Base-by-base conservation (phyloP, 1,140 invertebrate genomes). In the Cydia amplana region DNA sequence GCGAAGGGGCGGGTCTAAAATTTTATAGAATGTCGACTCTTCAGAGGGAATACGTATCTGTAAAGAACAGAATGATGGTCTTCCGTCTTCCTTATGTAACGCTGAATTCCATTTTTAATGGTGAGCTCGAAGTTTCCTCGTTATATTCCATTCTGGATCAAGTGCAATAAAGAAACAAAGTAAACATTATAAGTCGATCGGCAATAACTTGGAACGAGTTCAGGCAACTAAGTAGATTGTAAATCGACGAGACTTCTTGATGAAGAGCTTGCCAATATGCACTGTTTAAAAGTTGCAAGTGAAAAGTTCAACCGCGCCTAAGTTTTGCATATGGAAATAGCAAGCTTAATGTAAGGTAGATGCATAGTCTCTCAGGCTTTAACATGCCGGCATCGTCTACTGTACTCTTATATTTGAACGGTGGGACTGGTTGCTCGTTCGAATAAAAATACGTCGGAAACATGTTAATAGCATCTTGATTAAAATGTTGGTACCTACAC, bases 131-230 rank as follows among this genome's bases (percentile, higher is more conserved):
- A 23, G 55, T 60, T 60, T 46, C 4, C 55, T 60, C 16, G n/a
- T n/a, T 60, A n/a, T 12, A 60, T 7, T 60, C 20, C 20, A 23
- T 60, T 18, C 20, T 60, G n/a, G 20, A 60, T 60, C 55, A n/a
- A 60, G 55, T 60, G 55, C 55, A 60, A 60, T 60, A 60, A 60
- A 60, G 20, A 60, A 23, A 60, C 55, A 60, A 60, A 60, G 55
- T 60, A 60, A 60, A 23, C 55, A 60, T 60, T 23, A 60, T 60
- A 60, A 60, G 55, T 23, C 20, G 55, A 60, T 60, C 55, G 55
- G 55, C 55, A 60, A 20, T 60, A 9, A 60, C 55, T 60, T 23
- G 10, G n/a, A 55, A 55, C 51, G 0, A 60, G 20, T 60, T 23
- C 18, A 23, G 55, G 55, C 55, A 60, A 60, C 55, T 60, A 23